A percentile compares a stretch with the other conserved stretches of the same genome.
phyloP scores from a whole-genome alignment of 2,113 vertebrate species.

The Lampris incognitus region DNA sequence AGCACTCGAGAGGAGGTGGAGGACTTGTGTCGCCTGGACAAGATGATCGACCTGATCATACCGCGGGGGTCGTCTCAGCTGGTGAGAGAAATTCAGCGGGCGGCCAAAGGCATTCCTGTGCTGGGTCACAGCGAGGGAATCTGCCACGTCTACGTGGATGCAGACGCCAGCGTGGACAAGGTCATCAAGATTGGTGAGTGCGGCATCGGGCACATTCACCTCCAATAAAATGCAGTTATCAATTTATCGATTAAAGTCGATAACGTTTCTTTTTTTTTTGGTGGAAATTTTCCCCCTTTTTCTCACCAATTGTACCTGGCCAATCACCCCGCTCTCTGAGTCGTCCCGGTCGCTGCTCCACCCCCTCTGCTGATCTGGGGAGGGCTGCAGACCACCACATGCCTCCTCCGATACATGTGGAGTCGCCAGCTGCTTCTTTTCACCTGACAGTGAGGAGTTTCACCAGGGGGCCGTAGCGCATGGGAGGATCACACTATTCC shows the following conservation, averaged over 20 bases:
- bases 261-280: too few species aligned
- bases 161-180: conserved; percentile 91
- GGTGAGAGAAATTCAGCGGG: conserved; percentile 91
- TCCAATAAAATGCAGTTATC: not conserved
- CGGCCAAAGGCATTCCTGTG: conserved; percentile 93
- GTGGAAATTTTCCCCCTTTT: too few species aligned
- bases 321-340: too few species aligned
- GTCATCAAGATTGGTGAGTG: conserved; percentile 89
- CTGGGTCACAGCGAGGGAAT: conserved; percentile 97
- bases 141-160: conserved; percentile 94
- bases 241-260: not conserved
- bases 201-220: not conserved
- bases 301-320: too few species aligned
- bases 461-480: too few species aligned
- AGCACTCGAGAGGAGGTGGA: conserved; percentile 96
- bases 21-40: conserved; percentile 94
- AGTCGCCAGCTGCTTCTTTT: too few species aligned
- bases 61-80: conserved; percentile 95
- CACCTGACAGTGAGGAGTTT: too few species aligned
- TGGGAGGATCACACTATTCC: too few species aligned
- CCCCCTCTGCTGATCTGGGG: too few species aligned
- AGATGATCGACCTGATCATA: conserved; percentile 95
- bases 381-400: too few species aligned
- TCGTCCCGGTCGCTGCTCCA: too few species aligned
- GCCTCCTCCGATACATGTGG: too few species aligned